These are phyloP conservation scores for Threskiornis aethiopicus DNA, from an alignment of 2,797 vertebrate genomes.

Conservation along the genomic window DNA sequence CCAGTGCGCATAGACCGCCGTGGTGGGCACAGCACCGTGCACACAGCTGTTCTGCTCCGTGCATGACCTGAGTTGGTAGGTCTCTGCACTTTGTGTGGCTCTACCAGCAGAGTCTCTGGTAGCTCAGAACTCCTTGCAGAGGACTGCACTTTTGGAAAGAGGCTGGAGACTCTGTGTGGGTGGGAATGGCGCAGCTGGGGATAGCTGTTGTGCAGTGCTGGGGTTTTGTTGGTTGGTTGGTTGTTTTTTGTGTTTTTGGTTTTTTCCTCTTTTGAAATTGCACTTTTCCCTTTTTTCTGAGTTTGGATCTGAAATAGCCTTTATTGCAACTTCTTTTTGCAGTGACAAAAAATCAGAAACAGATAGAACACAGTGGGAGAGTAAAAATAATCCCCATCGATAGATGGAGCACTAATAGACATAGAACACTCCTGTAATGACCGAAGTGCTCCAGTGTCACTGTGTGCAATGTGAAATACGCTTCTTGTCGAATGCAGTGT, in stretches of 20 bases:
- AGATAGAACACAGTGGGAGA: not conserved
- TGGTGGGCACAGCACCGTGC: not conserved
- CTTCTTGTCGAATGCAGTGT: not conserved
- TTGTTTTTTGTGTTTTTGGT: not conserved
- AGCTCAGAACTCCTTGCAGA: not conserved
- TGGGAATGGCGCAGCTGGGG: not conserved
- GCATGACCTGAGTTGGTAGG: not conserved
- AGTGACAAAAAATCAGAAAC: not conserved
- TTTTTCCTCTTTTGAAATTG: not conserved
- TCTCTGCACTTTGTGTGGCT: not conserved
- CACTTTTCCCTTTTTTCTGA: not conserved
- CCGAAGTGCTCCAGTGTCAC: not conserved
- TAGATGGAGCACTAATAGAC: not conserved
- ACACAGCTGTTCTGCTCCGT: not conserved
- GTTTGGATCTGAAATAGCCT: not conserved
- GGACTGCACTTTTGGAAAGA: not conserved
- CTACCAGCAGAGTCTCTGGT: not conserved
- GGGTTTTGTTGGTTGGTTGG: not conserved
- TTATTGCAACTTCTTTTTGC: not conserved
- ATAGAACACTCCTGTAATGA: not conserved
- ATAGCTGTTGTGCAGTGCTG: not conserved
- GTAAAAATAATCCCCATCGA: not conserved
- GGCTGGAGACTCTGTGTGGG: not conserved
- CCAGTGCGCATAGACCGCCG: accelerated
- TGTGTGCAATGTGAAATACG: not conserved